These are phyloP conservation scores for Xylocampa areola DNA, from an alignment of 2,888 invertebrate genomes.

Conservation along the genomic window DNA sequence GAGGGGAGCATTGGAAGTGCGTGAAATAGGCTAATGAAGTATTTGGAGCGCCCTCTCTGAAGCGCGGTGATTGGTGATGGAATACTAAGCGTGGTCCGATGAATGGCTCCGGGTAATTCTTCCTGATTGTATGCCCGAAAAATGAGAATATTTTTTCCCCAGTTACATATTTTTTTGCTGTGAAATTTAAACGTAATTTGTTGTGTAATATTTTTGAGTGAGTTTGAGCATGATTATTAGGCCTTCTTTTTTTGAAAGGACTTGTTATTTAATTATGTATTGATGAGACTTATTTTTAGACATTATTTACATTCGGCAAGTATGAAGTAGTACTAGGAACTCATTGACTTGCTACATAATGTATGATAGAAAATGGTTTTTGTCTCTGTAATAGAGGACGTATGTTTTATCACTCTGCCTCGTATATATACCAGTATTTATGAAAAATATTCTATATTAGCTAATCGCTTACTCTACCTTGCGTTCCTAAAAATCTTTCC, in stretches of 20 bases:
- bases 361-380: too few relatives aligned
- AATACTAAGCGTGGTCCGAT: conserved; percentile 70
- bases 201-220: conserved; percentile 19
- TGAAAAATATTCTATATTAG: too few relatives aligned
- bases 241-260: background rate
- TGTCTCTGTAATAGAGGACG: too few relatives aligned
- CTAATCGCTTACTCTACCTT: too few relatives aligned
- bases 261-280: background rate
- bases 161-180: conserved; percentile 27
- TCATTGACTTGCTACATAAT: too few relatives aligned
- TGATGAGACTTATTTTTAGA: too few relatives aligned
- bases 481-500: too few relatives aligned
- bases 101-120: conserved; percentile 60
- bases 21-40: conserved; percentile 77
- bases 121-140: conserved; percentile 49
- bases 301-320: too few relatives aligned
- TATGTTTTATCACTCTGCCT: too few relatives aligned
- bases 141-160: conserved; percentile 49
- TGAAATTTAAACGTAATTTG: conserved; percentile 28
- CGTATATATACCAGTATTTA: too few relatives aligned
- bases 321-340: too few relatives aligned
- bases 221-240: conserved; percentile 8
- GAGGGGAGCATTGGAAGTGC: conserved; percentile 49
- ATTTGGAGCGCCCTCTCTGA: conserved; percentile 63
- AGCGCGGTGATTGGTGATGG: conserved; percentile 72